Conservation (phyloP, 2,113 vertebrate genomes). For the Dunckerocampus dactyliophorus region DNA sequence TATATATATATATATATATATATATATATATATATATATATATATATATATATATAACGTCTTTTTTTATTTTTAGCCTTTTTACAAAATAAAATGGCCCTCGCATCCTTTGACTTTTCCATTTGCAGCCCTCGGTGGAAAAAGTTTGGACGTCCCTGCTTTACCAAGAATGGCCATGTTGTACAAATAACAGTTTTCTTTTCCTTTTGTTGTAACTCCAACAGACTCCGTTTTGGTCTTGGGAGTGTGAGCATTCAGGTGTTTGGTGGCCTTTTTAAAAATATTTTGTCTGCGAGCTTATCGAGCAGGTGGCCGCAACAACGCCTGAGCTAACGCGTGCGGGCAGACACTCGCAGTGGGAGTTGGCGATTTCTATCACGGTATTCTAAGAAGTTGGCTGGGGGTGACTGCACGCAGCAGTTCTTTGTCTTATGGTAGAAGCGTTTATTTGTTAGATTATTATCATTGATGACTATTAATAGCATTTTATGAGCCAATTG, state of each 20-base stretch:
- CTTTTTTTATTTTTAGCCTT: no score
- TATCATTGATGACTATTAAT: no score
- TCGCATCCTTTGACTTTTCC: no score
- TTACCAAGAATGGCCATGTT: background rate
- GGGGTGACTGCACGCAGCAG: background rate
- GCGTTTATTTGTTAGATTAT: background rate
- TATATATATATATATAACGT: no score
- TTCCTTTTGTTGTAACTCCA: constrained; percentile 6
- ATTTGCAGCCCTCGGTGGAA: no score
- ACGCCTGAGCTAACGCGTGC: constrained; percentile 15
- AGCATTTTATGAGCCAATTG: no score
- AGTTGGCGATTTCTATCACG: constrained; percentile 15
- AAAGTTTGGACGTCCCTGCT: no score
- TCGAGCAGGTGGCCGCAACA: constrained; percentile 40
- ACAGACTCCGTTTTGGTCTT: constrained; percentile 16
- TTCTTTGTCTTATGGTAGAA: background rate
- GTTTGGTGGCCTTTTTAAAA: constrained; percentile 33
- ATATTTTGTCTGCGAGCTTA: constrained; percentile 26
- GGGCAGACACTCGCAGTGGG: constrained; percentile 25
- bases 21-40: no score
- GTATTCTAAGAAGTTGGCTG: constrained; percentile 5
- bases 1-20: no score
- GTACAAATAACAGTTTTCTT: constrained; percentile 16
- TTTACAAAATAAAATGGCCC: no score
- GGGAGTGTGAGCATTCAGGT: constrained; percentile 14